A percentile compares a stretch with the other conserved stretches of the same genome.
These are phyloP conservation scores for Glossophaga mutica DNA, from an alignment of 2,797 vertebrate genomes.

Conservation along the genomic window DNA sequence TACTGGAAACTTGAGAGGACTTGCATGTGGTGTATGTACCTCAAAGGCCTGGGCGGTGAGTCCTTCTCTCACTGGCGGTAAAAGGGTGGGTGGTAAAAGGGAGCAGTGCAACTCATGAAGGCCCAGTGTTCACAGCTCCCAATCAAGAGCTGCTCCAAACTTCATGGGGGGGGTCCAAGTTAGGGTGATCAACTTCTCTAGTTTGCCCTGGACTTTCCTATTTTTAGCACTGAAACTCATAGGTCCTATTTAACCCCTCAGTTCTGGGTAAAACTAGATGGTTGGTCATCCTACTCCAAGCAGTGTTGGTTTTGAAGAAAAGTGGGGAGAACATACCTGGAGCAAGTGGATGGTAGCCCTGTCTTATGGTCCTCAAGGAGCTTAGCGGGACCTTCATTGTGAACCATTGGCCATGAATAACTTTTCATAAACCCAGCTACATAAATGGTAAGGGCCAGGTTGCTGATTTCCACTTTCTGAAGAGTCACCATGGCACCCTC, in stretches of 20 bases:
- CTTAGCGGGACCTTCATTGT: neutral
- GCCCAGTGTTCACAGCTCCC: neutral
- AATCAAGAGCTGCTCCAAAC: neutral
- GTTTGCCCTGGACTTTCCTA: neutral
- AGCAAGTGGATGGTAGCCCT: neutral
- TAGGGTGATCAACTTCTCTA: neutral
- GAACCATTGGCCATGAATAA: neutral
- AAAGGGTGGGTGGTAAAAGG: neutral
- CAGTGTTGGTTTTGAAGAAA: neutral
- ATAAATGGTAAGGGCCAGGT: neutral
- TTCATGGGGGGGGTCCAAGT: neutral
- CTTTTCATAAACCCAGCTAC: neutral
- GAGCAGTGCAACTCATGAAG: neutral
- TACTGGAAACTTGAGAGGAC: neutral
- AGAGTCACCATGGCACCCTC: neutral
- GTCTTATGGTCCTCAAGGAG: neutral
- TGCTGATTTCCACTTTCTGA: neutral
- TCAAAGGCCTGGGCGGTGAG: neutral
- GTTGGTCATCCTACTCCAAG: neutral
- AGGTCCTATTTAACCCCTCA: neutral
- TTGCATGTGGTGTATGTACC: neutral
- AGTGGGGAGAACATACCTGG: neutral
- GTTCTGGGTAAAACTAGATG: neutral
- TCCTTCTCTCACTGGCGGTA: neutral
- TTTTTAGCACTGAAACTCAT: neutral